Evolutionary conservation across 92 coral and sea anemone species (phyloP), one percentile per base, ranked within the genome.

Genomic region (Porites divaricata): DNA sequence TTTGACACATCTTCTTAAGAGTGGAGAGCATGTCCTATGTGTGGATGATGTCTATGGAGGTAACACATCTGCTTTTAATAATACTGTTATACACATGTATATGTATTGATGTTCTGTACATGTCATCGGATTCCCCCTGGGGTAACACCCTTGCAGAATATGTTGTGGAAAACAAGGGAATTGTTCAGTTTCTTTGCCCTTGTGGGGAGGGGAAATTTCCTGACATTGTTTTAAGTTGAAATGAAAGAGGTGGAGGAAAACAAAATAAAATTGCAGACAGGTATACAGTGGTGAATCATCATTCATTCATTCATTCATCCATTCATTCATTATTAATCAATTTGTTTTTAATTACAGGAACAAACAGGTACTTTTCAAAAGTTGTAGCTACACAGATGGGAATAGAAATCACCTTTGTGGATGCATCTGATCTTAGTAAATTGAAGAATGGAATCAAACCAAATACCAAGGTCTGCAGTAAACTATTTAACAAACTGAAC

Each of bases 1-100:
- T 61, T 70, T 96, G 48, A 90, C 96, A 24, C 99, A 96, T 84
- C 87, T 94, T 14, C 84, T 95, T 72, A 92, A 95, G 83, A 84
- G 76, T 74, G 98, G 99, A 20, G 98, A 96, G 72, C 96, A 96
- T 87, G 86, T 96, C 58, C 87, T 96, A 49, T 92, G 98, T 73
- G 94, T 96, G 50, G 99, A 96, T 91, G 99, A 96, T 81, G 99
- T 96, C 16, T 96, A 96, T 89, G 99, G 99, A 94, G 99, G 99
- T 96, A 88, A 11, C 4, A 2, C 51, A 12, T n/a, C n/a, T 17
- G 66, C 25, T 12, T 69, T 4, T 54, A 70, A 9, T 17, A 20
- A 20, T 17, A 54, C 14, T 15, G 10, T 11, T 15, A 54, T 12
- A 51, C 11, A 51, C 56, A 51, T 51, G 56, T 51, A 35, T 35